Evolutionary conservation across 2,113 vertebrate species (phyloP).

Genomic region (Holacanthus passer): DNA sequence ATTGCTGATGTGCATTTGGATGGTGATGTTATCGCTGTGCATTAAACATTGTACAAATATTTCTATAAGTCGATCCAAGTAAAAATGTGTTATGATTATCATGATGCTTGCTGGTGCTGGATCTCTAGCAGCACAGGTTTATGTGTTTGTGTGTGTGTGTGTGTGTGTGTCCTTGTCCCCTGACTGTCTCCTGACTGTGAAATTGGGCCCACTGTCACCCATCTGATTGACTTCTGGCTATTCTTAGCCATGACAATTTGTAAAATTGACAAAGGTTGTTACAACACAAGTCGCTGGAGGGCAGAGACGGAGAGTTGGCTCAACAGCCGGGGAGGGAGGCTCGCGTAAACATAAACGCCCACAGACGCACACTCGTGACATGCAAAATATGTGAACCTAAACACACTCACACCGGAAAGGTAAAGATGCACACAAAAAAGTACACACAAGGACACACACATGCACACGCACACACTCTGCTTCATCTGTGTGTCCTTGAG

Average conservation of each 20-base stretch:
- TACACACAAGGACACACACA: background rate
- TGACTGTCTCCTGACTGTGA: constrained; percentile 40
- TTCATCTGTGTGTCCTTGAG: constrained; percentile 67
- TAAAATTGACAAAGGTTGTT: constrained; percentile 69
- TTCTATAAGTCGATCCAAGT: background rate
- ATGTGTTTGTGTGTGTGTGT: constrained; percentile 9
- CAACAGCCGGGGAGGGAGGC: constrained; percentile 35
- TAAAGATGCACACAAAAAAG: background rate
- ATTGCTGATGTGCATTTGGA: background rate
- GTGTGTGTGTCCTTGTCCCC: constrained; percentile 34
- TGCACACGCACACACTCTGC: constrained; percentile 20
- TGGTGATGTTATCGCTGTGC: background rate
- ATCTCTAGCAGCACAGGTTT: constrained; percentile 9
- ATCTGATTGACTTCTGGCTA: constrained; percentile 71
- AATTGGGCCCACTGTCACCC: constrained; percentile 52
- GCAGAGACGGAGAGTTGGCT: constrained; percentile 37
- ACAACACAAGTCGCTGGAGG: constrained; percentile 62
- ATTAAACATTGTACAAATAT: background rate
- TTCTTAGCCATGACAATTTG: constrained; percentile 71
- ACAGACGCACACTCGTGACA: constrained; percentile 1
- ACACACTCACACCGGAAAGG: constrained; percentile 6
- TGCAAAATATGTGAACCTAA: constrained; percentile 4
- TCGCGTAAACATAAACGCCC: constrained; percentile 17
- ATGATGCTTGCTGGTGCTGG: background rate
- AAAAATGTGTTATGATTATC: background rate